phyloP scores from a whole-genome alignment of 2,888 invertebrate species.

The Callosobruchus maculatus region DNA sequence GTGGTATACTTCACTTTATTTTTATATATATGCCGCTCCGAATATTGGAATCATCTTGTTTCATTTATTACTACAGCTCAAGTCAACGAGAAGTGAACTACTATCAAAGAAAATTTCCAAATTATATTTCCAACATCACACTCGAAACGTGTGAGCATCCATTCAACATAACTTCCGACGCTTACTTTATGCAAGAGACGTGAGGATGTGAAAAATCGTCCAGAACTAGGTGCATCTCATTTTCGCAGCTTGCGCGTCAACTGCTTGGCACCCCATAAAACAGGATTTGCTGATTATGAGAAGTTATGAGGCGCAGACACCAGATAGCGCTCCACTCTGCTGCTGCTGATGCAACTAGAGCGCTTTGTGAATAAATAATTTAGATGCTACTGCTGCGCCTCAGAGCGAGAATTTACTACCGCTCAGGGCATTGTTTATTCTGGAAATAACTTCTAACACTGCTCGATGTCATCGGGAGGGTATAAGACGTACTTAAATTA shows the following conservation, averaged over 20 bases:
- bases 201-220: background rate
- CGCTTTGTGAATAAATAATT: background rate
- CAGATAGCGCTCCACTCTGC: background rate
- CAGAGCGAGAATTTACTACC: background rate
- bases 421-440: background rate
- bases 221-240: background rate
- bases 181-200: background rate
- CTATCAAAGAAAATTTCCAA: too few species aligned
- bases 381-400: background rate
- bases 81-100: too few species aligned
- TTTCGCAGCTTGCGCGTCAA: background rate
- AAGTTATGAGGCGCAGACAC: background rate
- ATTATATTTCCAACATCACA: too few species aligned
- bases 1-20: too few species aligned
- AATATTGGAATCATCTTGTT: too few species aligned
- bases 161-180: background rate
- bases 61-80: too few species aligned
- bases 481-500: background rate
- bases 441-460: background rate
- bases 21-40: too few species aligned
- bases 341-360: background rate
- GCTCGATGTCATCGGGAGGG: background rate
- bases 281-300: background rate
- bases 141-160: background rate
- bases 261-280: background rate